phyloP scores from a whole-genome alignment of 2,113 vertebrate genomes.

The Apteryx mantelli region DNA sequence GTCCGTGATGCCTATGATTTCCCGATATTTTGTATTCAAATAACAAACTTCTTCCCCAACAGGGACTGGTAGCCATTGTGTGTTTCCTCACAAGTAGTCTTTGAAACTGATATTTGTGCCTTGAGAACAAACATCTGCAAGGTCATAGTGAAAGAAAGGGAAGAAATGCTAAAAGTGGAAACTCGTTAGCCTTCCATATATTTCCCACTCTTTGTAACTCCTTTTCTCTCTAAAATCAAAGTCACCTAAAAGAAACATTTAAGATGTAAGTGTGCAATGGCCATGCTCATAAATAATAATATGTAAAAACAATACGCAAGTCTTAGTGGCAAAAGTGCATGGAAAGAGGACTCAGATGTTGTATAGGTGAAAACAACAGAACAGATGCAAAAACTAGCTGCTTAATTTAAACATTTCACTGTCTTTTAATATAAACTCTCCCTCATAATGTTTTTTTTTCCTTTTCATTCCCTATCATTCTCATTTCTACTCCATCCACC shows the following conservation, averaged over 20 bases:
- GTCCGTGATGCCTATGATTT: background rate
- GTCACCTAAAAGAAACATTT: background rate
- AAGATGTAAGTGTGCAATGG: background rate
- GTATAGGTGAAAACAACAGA: background rate
- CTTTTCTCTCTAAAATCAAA: background rate
- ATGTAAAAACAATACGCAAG: background rate
- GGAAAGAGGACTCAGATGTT: background rate
- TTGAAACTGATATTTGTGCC: background rate
- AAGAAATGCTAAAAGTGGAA: background rate
- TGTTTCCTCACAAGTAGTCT: background rate
- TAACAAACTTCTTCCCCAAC: background rate
- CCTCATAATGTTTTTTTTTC: background rate
- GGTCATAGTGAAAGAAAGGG: background rate
- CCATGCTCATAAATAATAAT: background rate
- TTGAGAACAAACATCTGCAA: background rate
- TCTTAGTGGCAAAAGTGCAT: background rate
- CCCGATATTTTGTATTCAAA: background rate
- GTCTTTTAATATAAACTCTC: background rate
- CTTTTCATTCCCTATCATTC: background rate
- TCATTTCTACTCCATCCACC: background rate
- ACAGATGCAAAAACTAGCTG: background rate
- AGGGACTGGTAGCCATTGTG: background rate
- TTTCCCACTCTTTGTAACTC: background rate
- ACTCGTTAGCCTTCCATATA: background rate
- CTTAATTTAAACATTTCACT: background rate